phyloP scores from a whole-genome alignment of 2,113 vertebrate species.

The Empidonax traillii region DNA sequence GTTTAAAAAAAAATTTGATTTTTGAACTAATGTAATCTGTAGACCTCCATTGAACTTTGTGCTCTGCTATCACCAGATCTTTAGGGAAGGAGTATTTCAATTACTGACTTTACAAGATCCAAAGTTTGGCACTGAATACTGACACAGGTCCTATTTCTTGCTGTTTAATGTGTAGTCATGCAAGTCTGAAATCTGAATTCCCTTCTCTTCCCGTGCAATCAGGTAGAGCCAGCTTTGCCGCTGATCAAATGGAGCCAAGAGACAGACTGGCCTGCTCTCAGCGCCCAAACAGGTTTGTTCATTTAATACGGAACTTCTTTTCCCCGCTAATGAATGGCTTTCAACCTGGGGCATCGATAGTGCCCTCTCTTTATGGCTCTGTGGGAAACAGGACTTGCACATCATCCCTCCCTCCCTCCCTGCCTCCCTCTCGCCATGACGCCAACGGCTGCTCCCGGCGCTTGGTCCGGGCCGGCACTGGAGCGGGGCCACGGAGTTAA shows the following conservation, averaged over 20 bases:
- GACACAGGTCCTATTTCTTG: background rate
- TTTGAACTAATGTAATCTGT: background rate
- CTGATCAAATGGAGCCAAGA: background rate
- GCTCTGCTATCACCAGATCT: background rate
- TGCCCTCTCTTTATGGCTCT: background rate
- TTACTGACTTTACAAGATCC: background rate
- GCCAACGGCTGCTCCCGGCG: background rate
- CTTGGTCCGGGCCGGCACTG: background rate
- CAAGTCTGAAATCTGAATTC: background rate
- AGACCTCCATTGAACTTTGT: background rate
- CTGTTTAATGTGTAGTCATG: background rate
- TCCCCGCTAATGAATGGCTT: background rate
- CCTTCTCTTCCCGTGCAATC: background rate
- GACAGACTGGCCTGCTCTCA: background rate
- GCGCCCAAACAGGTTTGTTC: background rate
- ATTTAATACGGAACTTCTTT: background rate
- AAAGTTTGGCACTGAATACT: background rate
- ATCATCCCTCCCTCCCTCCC: background rate
- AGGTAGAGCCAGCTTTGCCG: constrained; percentile 1
- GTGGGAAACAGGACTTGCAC: background rate
- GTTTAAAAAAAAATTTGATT: background rate
- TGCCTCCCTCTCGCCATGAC: background rate
- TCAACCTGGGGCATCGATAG: background rate
- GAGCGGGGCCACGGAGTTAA: background rate
- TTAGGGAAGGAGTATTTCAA: background rate